Percentiles rank a stretch among this genome's conserved stretches.
These are phyloP conservation scores for Natrix natrix DNA, from an alignment of 2,797 vertebrate species.

Conservation along the genomic window DNA sequence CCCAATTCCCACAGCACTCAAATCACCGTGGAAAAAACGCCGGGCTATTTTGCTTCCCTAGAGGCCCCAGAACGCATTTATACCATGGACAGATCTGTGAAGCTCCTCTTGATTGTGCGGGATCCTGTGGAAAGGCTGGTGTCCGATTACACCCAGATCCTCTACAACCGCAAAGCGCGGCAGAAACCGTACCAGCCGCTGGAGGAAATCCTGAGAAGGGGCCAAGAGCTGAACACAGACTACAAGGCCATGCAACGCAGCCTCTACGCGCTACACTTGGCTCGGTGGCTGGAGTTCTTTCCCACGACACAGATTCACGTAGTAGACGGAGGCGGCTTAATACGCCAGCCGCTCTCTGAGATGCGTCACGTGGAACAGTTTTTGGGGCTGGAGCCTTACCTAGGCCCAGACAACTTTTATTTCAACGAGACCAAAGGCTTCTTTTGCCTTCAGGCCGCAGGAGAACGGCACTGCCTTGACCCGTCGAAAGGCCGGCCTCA, in stretches of 20 bases:
- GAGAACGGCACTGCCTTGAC: conserved; percentile 81
- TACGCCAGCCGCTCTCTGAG: conserved; percentile 78
- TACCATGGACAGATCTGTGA: conserved; percentile 72
- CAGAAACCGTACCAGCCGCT: conserved; percentile 78
- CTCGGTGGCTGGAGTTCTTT: conserved; percentile 77
- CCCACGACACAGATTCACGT: conserved; percentile 78
- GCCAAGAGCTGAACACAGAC: conserved; percentile 65
- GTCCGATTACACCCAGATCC: conserved; percentile 84
- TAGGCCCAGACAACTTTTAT: conserved; percentile 78
- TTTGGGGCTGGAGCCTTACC: conserved; percentile 72
- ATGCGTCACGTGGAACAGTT: conserved; percentile 77
- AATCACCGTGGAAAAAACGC: conserved; percentile 83
- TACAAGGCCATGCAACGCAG: conserved; percentile 83
- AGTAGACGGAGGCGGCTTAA: conserved; percentile 79
- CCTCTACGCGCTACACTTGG: conserved; percentile 77
- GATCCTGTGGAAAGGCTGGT: conserved; percentile 80
- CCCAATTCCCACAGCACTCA: conserved; percentile 71
- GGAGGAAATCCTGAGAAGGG: conserved; percentile 72
- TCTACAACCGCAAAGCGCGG: conserved; percentile 77
- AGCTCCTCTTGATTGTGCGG: conserved; percentile 78
- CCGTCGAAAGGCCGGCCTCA: conserved; percentile 82
- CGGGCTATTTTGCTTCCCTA: conserved; percentile 77
- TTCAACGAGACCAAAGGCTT: conserved; percentile 84
- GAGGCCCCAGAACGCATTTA: conserved; percentile 72
- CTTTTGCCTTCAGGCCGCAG: conserved; percentile 78